These are phyloP conservation scores for Chondrilla cf. caribensis DNA, from an alignment of 37 sponge, comb jelly and placozoan species.

Conservation along the genomic window DNA sequence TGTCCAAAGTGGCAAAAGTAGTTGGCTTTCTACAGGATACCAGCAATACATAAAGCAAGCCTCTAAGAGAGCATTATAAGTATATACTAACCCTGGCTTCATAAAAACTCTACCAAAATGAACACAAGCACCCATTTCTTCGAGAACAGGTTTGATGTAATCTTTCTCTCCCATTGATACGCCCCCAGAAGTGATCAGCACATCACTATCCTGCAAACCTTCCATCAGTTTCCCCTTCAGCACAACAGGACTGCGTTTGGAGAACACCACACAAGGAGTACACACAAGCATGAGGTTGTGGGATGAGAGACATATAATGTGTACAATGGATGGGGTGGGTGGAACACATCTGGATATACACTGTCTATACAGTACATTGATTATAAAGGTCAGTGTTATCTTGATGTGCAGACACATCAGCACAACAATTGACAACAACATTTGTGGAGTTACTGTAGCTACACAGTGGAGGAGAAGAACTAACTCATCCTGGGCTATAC, in stretches of 20 bases:
- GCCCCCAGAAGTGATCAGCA: conserved; percentile 91
- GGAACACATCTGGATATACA: too few relatives aligned
- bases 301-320: too few relatives aligned
- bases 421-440: too few relatives aligned
- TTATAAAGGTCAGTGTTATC: too few relatives aligned
- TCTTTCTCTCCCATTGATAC: conserved; percentile 99
- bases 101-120: conserved; percentile 96
- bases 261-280: neutral
- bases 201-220: conserved; percentile 65
- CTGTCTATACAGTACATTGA: too few relatives aligned
- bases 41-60: neutral
- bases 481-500: conserved; percentile 77
- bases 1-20: conserved; percentile 86
- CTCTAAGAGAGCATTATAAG: neutral
- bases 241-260: conserved; percentile 41
- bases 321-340: too few relatives aligned
- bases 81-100: conserved; percentile 87
- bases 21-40: conserved; percentile 86
- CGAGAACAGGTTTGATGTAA: conserved; percentile 82
- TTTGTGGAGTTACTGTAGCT: too few relatives aligned
- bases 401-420: too few relatives aligned
- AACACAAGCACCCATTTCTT: conserved; percentile 65
- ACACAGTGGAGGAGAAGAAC: too few relatives aligned
- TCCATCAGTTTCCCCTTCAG: conserved; percentile 28
- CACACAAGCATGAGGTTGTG: neutral